Evolutionary conservation across 1,140 invertebrate species (phyloP).

Genomic region (Drosophila varians): DNA sequence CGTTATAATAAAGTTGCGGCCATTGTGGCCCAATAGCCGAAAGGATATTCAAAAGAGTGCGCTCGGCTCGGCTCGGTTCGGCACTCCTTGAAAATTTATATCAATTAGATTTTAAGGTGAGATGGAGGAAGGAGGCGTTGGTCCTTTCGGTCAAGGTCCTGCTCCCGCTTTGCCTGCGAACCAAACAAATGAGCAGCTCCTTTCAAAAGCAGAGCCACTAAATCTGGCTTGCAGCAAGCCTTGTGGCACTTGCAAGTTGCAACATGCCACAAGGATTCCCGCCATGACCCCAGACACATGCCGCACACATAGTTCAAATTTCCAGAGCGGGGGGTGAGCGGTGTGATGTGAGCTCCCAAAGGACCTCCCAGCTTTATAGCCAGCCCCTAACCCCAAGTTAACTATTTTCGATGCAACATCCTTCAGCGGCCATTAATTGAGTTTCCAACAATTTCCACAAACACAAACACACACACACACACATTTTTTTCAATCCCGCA

Average conservation of each 20-base stretch:
- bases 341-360: not conserved
- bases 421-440: conserved; percentile 15
- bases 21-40: conserved; percentile 42
- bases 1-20: conserved; percentile 52
- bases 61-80: not conserved
- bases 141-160: not conserved
- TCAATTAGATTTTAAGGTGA: conserved; percentile 35
- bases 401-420: conserved; percentile 29
- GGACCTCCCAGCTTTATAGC: conserved; percentile 7
- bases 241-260: not conserved
- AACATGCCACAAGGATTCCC: conserved; percentile 18
- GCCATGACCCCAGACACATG: conserved; percentile 42
- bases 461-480: not conserved
- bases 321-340: not conserved
- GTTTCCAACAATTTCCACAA: conserved; percentile 2
- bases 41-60: not conserved
- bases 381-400: too few relatives aligned
- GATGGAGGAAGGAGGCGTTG: not conserved
- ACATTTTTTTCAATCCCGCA: not conserved
- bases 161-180: not conserved
- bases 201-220: not conserved
- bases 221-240: not conserved
- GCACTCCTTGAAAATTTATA: conserved; percentile 29
- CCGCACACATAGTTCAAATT: conserved; percentile 37
- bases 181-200: not conserved